Base-by-base conservation (phyloP, 2,888 invertebrate species). In the Bruchidius siliquastri region DNA sequence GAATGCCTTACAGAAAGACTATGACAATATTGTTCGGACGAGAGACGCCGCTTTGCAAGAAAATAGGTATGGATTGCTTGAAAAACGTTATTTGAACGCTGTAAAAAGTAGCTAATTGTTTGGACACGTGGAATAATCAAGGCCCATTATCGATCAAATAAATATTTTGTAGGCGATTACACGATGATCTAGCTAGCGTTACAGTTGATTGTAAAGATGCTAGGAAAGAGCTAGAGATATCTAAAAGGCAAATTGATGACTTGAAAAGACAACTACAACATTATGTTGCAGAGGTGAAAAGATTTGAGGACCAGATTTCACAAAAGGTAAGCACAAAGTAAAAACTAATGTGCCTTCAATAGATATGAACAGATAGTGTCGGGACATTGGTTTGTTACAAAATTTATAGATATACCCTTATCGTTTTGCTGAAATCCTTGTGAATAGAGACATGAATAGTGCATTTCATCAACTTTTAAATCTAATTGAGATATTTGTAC, bases 281-380 rank as follows among this genome's bases (percentile, higher is more conserved):
- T 81, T 95, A 95, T 86, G 94, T 95, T 4, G 90, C 91, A 80
- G 94, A 95, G 88, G 92, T 95, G 20, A 91, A 93, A 82, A 89
- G 93, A 80, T 92, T 93, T 76, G 94, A 95, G 85, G 94, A 95
- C 81, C 86, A 94, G 74, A 88, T 95, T 32, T 90, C 91, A 74
- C 89, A 91, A 79, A 92, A 92, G 87, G 92, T 91, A 80, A 74
- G 74, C 21, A 8, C 18, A 6, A 67, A 67, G n/a, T n/a, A n/a
- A n/a, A n/a, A n/a, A n/a, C n/a, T n/a, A n/a, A n/a, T n/a, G n/a
- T n/a, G n/a, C n/a, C n/a, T n/a, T n/a, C n/a, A n/a, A n/a, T n/a
- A n/a, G n/a, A n/a, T n/a, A n/a, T n/a, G n/a, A n/a, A n/a, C n/a
- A n/a, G n/a, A n/a, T n/a, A n/a, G n/a, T n/a, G n/a, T n/a, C n/a